Conservation (phyloP, 2,888 invertebrate species). For the Ectemnius lituratus region DNA sequence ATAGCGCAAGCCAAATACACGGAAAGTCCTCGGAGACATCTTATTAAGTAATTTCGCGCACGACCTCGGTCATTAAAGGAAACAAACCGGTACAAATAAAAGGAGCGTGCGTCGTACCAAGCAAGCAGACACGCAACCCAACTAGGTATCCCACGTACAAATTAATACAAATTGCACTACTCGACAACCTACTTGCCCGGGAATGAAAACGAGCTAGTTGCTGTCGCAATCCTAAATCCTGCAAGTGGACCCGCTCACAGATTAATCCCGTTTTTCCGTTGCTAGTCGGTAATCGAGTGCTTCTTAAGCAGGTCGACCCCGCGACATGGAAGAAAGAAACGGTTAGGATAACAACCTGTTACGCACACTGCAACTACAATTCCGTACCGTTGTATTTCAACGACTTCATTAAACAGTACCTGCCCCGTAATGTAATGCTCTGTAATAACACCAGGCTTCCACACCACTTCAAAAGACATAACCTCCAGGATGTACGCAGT, state of each 20-base stretch:
- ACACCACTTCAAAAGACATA: background rate
- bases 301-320: background rate
- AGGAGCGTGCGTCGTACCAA: background rate
- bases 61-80: conserved; percentile 33
- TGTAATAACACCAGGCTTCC: background rate
- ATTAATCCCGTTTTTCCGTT: background rate
- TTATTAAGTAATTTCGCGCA: conserved; percentile 43
- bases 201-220: background rate
- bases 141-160: background rate
- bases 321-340: background rate
- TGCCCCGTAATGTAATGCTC: background rate
- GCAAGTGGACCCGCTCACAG: conserved; percentile 2
- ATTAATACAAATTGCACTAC: conserved; percentile 40
- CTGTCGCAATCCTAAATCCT: conserved; percentile 39
- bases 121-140: conserved; percentile 6
- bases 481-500: background rate
- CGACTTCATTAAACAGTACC: conserved; percentile 3
- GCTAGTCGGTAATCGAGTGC: background rate
- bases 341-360: conserved; percentile 3
- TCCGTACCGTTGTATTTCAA: conserved; percentile 4
- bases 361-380: background rate
- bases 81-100: conserved; percentile 16
- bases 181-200: conserved; percentile 9
- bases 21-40: conserved; percentile 19
- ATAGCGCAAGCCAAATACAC: conserved; percentile 8